Percentiles rank a stretch among this genome's conserved stretches.
These are phyloP conservation scores for Syrista parreyssii DNA, from an alignment of 2,888 invertebrate genomes.

Conservation along the genomic window DNA sequence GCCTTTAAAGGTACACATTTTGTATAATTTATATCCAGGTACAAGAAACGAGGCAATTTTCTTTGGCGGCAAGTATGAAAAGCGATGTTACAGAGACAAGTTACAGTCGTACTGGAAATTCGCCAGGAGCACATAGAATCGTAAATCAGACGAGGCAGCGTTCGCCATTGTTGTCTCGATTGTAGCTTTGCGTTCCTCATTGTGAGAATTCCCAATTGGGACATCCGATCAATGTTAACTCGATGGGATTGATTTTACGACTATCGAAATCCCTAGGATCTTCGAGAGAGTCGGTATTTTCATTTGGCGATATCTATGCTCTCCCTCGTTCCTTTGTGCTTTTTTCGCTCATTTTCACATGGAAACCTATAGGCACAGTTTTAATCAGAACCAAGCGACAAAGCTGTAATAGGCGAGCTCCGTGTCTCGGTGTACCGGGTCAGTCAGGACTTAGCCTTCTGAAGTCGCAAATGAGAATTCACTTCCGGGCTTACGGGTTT, in stretches of 20 bases:
- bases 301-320: not conserved
- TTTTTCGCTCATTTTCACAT: not conserved
- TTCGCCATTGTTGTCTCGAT: not conserved
- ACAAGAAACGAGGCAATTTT: not conserved
- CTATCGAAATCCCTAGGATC: not conserved
- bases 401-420: not conserved
- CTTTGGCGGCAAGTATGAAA: not conserved
- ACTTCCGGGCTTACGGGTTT: not conserved
- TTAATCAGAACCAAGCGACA: too few species aligned
- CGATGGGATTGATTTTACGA: not conserved
- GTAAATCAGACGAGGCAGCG: not conserved
- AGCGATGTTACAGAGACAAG: not conserved
- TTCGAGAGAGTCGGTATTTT: not conserved
- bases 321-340: not conserved
- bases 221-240: not conserved
- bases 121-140: constrained; percentile 4
- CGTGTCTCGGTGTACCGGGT: too few species aligned
- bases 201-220: not conserved
- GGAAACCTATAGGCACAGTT: too few species aligned
- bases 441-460: not conserved
- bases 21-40: not conserved
- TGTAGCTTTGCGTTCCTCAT: not conserved
- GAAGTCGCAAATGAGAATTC: not conserved
- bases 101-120: not conserved
- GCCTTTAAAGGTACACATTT: not conserved